Conservation (phyloP, 2,113 vertebrate genomes). For the Syngnathoides biaculeatus region DNA sequence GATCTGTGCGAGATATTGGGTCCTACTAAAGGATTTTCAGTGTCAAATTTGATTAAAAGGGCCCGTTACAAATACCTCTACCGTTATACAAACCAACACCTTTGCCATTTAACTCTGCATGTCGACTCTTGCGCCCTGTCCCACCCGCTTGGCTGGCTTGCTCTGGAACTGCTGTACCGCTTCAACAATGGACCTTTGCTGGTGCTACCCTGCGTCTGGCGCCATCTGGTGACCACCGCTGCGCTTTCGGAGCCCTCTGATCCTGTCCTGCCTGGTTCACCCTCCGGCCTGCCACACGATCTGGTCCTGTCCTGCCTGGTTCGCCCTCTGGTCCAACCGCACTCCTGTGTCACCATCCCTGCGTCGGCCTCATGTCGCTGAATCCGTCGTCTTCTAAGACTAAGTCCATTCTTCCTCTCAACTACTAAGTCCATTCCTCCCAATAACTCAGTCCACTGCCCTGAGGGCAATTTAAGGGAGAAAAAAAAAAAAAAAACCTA, state of each 20-base stretch:
- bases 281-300: slow-evolving; percentile 49
- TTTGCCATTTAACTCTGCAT: slow-evolving; percentile 57
- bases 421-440: slow-evolving; percentile 60
- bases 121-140: slow-evolving; percentile 46
- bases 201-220: slow-evolving; percentile 66
- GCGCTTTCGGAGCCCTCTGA: slow-evolving; percentile 42
- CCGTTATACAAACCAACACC: slow-evolving; percentile 76
- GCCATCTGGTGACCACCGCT: slow-evolving; percentile 62
- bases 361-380: slow-evolving; percentile 20
- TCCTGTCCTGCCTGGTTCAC: slow-evolving; percentile 43
- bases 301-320: slow-evolving; percentile 11
- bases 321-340: not conserved
- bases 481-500: not conserved
- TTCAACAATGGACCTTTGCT: slow-evolving; percentile 42
- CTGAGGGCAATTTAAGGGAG: not conserved
- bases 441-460: slow-evolving; percentile 34
- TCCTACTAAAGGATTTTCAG: slow-evolving; percentile 40
- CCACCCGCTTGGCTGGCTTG: slow-evolving; percentile 54
- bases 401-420: slow-evolving; percentile 60
- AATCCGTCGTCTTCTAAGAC: slow-evolving; percentile 55
- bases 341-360: not conserved
- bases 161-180: slow-evolving; percentile 46
- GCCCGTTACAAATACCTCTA: slow-evolving; percentile 68
- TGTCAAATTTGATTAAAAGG: slow-evolving; percentile 11
- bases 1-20: slow-evolving; percentile 72